Base-by-base conservation (phyloP, 1,140 invertebrate genomes). In the Xylocopa sonorina region DNA sequence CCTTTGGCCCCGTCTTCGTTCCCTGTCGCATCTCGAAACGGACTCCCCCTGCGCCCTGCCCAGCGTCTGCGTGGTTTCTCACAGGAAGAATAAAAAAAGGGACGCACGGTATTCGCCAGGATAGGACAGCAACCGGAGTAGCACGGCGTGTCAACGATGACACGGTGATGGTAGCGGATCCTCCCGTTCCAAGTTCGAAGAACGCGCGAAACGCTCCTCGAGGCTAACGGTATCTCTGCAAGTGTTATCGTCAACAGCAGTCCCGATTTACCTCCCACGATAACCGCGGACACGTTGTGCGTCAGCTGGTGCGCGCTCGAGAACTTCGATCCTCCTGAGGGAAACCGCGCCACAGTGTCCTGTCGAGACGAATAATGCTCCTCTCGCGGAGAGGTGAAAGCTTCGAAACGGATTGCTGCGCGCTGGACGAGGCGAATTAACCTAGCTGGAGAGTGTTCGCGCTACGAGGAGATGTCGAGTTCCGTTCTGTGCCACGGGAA, bases 341-440 rank as follows among this genome's bases (percentile, higher is more conserved):
- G 51, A 24, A n/a, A n/a, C n/a, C 32, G n/a, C 24, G 7, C 16
- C 24, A n/a, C n/a, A 29, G 43, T 71, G 12, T n/a, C 21, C 12
- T 62, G 21, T 4, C 14, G 57, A 71, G 4, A 51, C 18, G n/a
- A 78, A 43, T 24, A 76, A n/a, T 78, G 75, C 75, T 71, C 24
- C 46, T 41, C 24, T 38, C 21, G 4, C 7, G 12, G 38, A 62
- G 34, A 41, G 48, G 53, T n/a, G 53, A 51, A 50, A 71, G 24
- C 32, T 50, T 38, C 21, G 3, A 62, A 38, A 12, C 41, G 18
- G 46, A 50, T 60, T 2, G 14, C 2, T n/a, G 9, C 21, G 6
- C 67, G 9, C n/a, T 55, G 55, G 21, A 24, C 29, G 55, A 71
- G 71, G 51, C 66, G 29, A 71, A 60, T 78, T 78, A 78, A 78